These are phyloP conservation scores for Syngnathus rostellatus DNA, from an alignment of 2,797 vertebrate genomes.

Conservation along the genomic window DNA sequence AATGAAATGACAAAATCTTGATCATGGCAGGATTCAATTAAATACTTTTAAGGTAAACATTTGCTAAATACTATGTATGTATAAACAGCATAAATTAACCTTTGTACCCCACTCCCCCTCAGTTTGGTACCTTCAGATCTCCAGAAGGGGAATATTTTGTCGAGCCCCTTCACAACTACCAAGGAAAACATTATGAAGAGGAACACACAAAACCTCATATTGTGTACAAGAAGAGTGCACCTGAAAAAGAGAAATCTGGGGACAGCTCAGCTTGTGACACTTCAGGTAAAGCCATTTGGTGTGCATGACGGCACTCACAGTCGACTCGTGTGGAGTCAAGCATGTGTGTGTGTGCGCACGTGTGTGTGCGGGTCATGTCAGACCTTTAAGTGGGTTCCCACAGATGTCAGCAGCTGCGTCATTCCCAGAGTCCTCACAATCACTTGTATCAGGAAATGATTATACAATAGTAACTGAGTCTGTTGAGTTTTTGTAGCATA, in stretches of 20 bases:
- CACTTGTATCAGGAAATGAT: conserved; percentile 27
- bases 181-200: conserved; percentile 84
- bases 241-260: conserved; percentile 56
- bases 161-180: conserved; percentile 82
- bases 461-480: conserved; percentile 28
- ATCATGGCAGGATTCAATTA: neutral
- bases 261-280: conserved; percentile 75
- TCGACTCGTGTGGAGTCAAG: neutral
- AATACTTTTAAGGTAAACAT: neutral
- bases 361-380: neutral
- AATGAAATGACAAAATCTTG: neutral
- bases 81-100: neutral
- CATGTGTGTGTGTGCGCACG: neutral
- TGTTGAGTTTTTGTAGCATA: conserved; percentile 16
- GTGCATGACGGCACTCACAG: neutral
- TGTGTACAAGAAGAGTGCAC: conserved; percentile 78
- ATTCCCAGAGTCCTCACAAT: conserved; percentile 17
- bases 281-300: conserved; percentile 74
- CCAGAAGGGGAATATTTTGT: conserved; percentile 94
- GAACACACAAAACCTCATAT: conserved; percentile 94
- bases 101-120: conserved; percentile 27
- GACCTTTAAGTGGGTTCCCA: conserved; percentile 32
- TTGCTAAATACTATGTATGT: neutral
- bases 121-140: conserved; percentile 97
- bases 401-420: conserved; percentile 25